Percentiles rank a stretch among this genome's conserved stretches.
These are phyloP conservation scores for Danaus plexippus DNA, from an alignment of 1,140 invertebrate genomes.

Conservation along the genomic window DNA sequence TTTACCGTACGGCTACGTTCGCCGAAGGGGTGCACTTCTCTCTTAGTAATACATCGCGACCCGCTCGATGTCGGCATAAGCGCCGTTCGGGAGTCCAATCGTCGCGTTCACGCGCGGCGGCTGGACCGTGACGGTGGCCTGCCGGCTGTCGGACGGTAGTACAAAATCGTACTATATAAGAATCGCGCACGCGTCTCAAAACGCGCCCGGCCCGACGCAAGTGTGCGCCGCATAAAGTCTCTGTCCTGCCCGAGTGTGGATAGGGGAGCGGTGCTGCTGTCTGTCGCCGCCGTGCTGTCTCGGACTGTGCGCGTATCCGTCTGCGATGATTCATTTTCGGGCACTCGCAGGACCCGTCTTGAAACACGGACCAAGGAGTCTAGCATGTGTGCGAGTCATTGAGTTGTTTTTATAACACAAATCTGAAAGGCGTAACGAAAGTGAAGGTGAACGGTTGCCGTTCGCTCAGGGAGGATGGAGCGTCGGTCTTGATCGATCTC, in stretches of 20 bases:
- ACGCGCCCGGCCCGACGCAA: constrained; percentile 46
- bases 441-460: constrained; percentile 65
- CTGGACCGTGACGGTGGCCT: constrained; percentile 31
- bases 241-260: constrained; percentile 40
- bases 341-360: constrained; percentile 87
- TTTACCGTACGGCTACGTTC: constrained; percentile 44
- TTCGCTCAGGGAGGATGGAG: constrained; percentile 65
- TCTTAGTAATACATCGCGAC: constrained; percentile 53
- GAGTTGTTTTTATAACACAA: constrained; percentile 53
- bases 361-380: constrained; percentile 96
- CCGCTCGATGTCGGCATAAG: constrained; percentile 43
- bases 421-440: constrained; percentile 81
- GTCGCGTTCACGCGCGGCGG: constrained; percentile 12
- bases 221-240: constrained; percentile 22
- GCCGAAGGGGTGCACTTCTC: constrained; percentile 62
- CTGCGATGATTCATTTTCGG: constrained; percentile 74
- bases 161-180: constrained; percentile 21
- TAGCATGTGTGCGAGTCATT: constrained; percentile 86
- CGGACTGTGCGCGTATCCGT: constrained; percentile 64
- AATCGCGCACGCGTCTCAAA: constrained; percentile 54
- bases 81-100: constrained; percentile 33
- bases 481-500: constrained; percentile 47
- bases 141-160: constrained; percentile 40
- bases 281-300: constrained; percentile 58
- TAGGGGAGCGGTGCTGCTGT: constrained; percentile 42